Conservation (phyloP, 2,888 invertebrate genomes). For the Andrena trimmerana region DNA sequence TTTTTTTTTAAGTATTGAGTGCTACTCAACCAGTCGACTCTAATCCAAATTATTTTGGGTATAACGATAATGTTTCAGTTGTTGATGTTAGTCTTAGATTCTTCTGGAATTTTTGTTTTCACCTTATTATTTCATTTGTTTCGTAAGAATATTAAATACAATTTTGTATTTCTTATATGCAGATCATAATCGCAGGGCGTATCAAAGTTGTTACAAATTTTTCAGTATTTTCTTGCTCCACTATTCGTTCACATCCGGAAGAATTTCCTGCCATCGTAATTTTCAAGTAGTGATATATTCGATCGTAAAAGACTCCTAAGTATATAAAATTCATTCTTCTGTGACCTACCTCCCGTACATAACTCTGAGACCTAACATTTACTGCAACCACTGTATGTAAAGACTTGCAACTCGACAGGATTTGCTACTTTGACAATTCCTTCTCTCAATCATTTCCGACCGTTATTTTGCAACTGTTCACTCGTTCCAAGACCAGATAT, state of each 20-base stretch:
- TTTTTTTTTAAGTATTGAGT: no score
- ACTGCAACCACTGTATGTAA: background rate
- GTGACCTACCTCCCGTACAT: slow-evolving; percentile 11
- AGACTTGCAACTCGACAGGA: slow-evolving; percentile 1
- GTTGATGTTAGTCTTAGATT: no score
- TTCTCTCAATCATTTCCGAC: background rate
- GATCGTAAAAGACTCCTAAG: slow-evolving; percentile 23
- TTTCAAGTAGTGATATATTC: slow-evolving; percentile 22
- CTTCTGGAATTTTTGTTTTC: no score
- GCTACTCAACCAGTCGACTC: no score
- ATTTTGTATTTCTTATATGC: no score
- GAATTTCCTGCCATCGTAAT: slow-evolving; percentile 16
- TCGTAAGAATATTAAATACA: no score
- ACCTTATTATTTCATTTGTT: no score
- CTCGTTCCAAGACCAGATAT: background rate
- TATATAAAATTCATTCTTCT: slow-evolving; percentile 33
- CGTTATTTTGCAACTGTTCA: background rate
- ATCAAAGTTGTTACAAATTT: background rate
- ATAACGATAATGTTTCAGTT: no score
- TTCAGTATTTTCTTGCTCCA: background rate
- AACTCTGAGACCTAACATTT: slow-evolving; percentile 12
- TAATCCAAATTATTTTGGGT: no score
- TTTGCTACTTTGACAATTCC: background rate
- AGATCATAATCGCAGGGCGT: background rate
- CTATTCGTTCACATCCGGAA: slow-evolving; percentile 2